Evolutionary conservation across 2,888 invertebrate species (phyloP).

Genomic region (Schizaphis graminum): DNA sequence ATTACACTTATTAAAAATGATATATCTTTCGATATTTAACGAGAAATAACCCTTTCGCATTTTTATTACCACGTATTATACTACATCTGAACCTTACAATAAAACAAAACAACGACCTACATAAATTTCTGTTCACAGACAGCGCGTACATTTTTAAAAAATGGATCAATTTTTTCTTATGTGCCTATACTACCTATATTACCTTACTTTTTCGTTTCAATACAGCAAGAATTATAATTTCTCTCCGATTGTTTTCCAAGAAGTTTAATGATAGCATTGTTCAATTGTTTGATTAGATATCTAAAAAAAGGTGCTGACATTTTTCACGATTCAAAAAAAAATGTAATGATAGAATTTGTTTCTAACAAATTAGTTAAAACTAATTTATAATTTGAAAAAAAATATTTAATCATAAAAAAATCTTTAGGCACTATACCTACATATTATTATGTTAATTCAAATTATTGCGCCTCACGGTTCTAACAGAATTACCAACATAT

Average conservation of each 20-base stretch:
- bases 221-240: neutral
- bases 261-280: conserved; percentile 13
- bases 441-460: neutral
- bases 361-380: neutral
- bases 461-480: neutral
- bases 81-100: neutral
- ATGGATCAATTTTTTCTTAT: neutral
- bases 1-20: neutral
- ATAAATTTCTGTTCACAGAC: neutral
- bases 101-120: conserved; percentile 29
- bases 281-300: conserved; percentile 16
- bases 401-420: neutral
- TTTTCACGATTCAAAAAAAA: neutral
- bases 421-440: neutral
- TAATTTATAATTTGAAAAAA: neutral
- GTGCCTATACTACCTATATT: neutral
- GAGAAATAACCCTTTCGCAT: neutral
- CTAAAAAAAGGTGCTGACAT: neutral
- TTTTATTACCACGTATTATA: neutral
- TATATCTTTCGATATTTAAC: neutral
- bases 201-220: neutral
- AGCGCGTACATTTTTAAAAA: neutral
- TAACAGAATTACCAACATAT: neutral
- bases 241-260: conserved; percentile 18
- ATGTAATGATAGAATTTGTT: neutral